These are phyloP conservation scores for Salvator merianae DNA, from an alignment of 2,113 vertebrate species.

Conservation along the genomic window DNA sequence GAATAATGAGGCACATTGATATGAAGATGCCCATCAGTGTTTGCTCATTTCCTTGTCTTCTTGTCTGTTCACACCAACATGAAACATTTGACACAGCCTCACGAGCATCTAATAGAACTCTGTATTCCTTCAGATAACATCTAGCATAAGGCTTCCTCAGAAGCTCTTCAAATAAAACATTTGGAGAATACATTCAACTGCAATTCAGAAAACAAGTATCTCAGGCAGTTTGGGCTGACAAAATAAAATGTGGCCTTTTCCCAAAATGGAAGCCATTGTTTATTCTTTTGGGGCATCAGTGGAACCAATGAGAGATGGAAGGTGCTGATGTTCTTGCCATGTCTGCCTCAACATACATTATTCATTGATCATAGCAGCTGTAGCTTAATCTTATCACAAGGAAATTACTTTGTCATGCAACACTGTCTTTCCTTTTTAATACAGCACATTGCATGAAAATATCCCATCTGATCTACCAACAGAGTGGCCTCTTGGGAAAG, in stretches of 20 bases:
- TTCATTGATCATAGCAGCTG: slow-evolving; percentile 39
- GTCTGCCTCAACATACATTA: not conserved
- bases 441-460: slow-evolving; percentile 31
- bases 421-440: slow-evolving; percentile 41
- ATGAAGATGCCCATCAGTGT: no score
- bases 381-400: not conserved
- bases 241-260: not conserved
- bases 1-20: no score
- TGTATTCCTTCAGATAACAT: no score
- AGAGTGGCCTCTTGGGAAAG: slow-evolving; percentile 32
- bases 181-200: no score
- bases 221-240: no score
- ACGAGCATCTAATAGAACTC: no score
- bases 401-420: slow-evolving; percentile 28
- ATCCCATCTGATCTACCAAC: slow-evolving; percentile 31
- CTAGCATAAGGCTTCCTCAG: no score
- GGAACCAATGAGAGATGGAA: slow-evolving; percentile 3
- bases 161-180: no score
- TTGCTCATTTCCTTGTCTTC: no score
- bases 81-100: no score
- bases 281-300: not conserved
- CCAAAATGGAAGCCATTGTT: not conserved
- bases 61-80: no score
- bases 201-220: no score
- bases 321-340: slow-evolving; percentile 20